Evolutionary conservation across 2,888 invertebrate genomes (phyloP).

Genomic region (Drosophila silvestris): DNA sequence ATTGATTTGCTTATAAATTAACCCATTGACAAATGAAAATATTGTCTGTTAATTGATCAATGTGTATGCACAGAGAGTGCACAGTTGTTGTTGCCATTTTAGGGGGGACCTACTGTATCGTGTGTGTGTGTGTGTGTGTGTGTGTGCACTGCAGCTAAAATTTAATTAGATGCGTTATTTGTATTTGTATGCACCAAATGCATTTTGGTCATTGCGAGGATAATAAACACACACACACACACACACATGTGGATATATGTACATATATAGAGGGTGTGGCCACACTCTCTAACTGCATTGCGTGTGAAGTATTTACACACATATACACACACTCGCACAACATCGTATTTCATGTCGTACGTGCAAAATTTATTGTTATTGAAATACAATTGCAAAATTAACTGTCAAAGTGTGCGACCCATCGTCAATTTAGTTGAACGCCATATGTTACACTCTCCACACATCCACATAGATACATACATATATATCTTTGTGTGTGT

Average conservation of each 20-base stretch:
- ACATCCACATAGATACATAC: background rate
- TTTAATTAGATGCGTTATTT: constrained; percentile 83
- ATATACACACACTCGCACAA: constrained; percentile 25
- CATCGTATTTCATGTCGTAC: constrained; percentile 77
- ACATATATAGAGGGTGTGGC: constrained; percentile 41
- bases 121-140: constrained; percentile 8
- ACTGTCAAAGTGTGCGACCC: constrained; percentile 83
- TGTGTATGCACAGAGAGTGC: constrained; percentile 78
- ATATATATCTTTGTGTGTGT: background rate
- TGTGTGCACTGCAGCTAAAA: constrained; percentile 67
- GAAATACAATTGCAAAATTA: constrained; percentile 85
- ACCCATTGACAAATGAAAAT: constrained; percentile 85
- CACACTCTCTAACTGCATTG: constrained; percentile 37
- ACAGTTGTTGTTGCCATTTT: constrained; percentile 27
- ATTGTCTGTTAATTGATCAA: constrained; percentile 86
- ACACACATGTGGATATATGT: background rate
- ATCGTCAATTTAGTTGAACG: constrained; percentile 65
- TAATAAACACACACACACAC: background rate
- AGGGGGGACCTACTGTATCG: constrained; percentile 23
- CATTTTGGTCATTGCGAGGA: constrained; percentile 30
- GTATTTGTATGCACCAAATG: constrained; percentile 66
- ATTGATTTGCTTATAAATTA: constrained; percentile 84
- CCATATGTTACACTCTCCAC: constrained; percentile 63
- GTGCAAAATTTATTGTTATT: constrained; percentile 83
- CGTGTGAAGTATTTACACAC: constrained; percentile 43